Evolutionary conservation across 2,888 invertebrate species (phyloP).

Genomic region (Ceramica pisi): DNA sequence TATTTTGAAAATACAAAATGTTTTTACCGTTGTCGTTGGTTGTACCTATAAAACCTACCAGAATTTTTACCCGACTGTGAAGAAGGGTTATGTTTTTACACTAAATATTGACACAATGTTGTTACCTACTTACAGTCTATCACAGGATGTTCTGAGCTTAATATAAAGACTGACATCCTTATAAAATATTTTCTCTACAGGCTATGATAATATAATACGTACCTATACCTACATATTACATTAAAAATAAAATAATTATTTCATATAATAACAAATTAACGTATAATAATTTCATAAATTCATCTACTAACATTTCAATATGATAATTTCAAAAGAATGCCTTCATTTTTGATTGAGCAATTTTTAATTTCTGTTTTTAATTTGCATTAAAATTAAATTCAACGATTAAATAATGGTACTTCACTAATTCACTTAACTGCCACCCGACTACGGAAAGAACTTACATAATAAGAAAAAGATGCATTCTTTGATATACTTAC

Average conservation of each 20-base stretch:
- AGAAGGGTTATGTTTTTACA: conserved; percentile 21
- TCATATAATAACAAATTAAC: conserved; percentile 37
- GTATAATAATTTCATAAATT: conserved; percentile 54
- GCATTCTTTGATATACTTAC: not conserved
- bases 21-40: conserved; percentile 15
- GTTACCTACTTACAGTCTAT: conserved; percentile 70
- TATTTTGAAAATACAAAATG: conserved; percentile 1
- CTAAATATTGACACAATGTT: conserved; percentile 46
- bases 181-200: conserved; percentile 53
- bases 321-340: conserved; percentile 42
- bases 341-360: conserved; percentile 60
- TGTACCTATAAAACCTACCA: conserved; percentile 13
- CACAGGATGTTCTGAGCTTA: conserved; percentile 85
- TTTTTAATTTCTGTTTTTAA: conserved; percentile 33
- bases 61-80: conserved; percentile 10
- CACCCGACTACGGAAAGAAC: conserved; percentile 40
- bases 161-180: conserved; percentile 59
- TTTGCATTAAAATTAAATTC: conserved; percentile 26
- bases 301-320: conserved; percentile 35
- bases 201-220: conserved; percentile 28
- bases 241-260: conserved; percentile 37
- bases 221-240: conserved; percentile 39
- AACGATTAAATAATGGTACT: conserved; percentile 5
- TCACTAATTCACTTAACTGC: not conserved
- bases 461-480: conserved; percentile 1